phyloP scores from a whole-genome alignment of 1,140 invertebrate species.

The Lepidurus packardi region DNA sequence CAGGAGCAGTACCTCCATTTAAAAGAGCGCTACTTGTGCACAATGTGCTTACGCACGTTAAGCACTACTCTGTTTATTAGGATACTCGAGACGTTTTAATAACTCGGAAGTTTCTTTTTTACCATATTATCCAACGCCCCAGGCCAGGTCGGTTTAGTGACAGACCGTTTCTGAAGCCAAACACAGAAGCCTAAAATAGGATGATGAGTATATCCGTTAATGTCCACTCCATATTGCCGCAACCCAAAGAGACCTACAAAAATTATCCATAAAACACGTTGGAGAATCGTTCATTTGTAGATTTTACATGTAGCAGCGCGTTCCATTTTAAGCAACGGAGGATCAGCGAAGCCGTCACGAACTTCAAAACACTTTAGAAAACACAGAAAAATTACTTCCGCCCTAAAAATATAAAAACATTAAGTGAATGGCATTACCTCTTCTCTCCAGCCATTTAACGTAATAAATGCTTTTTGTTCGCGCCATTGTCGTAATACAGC shows the following conservation, averaged over 20 bases:
- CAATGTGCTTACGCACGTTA: no score
- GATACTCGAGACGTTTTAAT: no score
- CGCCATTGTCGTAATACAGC: constrained; percentile 67
- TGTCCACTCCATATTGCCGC: constrained; percentile 86
- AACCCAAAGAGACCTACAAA: constrained; percentile 74
- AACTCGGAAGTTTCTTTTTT: constrained; percentile 31
- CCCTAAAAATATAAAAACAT: constrained; percentile 18
- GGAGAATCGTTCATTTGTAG: not conserved
- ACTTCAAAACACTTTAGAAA: constrained; percentile 73
- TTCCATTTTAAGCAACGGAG: constrained; percentile 80
- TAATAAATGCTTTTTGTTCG: constrained; percentile 57
- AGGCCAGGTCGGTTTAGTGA: constrained; percentile 89
- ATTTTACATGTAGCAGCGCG: constrained; percentile 74
- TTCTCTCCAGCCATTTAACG: constrained; percentile 81
- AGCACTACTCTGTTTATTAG: no score
- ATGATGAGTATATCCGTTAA: constrained; percentile 84
- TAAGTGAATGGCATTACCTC: constrained; percentile 55
- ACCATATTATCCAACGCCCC: constrained; percentile 92
- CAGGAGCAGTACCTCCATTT: no score
- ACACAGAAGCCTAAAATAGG: constrained; percentile 77
- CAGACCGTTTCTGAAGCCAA: constrained; percentile 85
- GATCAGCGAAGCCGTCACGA: constrained; percentile 60
- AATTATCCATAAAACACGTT: not conserved
- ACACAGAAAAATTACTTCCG: constrained; percentile 23
- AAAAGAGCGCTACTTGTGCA: no score